Percentiles rank a stretch among this genome's conserved stretches.
Conservation (phyloP, 2,797 vertebrate genomes). For the Vireo griseus region DNA sequence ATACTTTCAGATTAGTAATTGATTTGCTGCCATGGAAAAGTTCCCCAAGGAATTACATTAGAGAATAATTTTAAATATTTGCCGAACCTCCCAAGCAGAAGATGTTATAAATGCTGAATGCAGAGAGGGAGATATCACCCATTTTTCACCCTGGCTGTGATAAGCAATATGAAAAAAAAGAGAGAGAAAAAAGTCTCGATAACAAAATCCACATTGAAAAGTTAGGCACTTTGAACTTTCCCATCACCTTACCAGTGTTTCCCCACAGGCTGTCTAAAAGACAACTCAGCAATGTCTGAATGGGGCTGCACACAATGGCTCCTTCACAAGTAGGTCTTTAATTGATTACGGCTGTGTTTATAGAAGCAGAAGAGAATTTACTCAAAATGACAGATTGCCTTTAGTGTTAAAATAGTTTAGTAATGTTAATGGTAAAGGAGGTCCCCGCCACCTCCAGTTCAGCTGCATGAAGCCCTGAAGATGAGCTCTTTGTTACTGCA, state of each 20-base stretch:
- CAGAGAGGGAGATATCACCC: neutral
- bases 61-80: neutral
- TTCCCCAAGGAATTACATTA: neutral
- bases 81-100: neutral
- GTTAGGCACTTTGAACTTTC: slow-evolving; percentile 75
- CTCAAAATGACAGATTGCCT: slow-evolving; percentile 75
- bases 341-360: slow-evolving; percentile 81
- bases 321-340: slow-evolving; percentile 76
- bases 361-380: slow-evolving; percentile 78
- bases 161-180: neutral
- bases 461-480: neutral
- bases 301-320: slow-evolving; percentile 72
- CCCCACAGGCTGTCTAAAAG: slow-evolving; percentile 66
- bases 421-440: slow-evolving; percentile 30
- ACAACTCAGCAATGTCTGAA: slow-evolving; percentile 70
- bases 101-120: neutral
- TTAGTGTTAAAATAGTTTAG: slow-evolving; percentile 65
- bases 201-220: slow-evolving; percentile 69
- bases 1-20: neutral
- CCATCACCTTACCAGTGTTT: slow-evolving; percentile 70
- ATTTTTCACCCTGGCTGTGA: neutral
- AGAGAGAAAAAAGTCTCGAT: slow-evolving; percentile 24
- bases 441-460: neutral
- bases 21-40: neutral
- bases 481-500: slow-evolving; percentile 31